A percentile compares a stretch with the other conserved stretches of the same genome.
These are phyloP conservation scores for Anoplopoma fimbria DNA, from an alignment of 2,113 vertebrate species.

Conservation along the genomic window DNA sequence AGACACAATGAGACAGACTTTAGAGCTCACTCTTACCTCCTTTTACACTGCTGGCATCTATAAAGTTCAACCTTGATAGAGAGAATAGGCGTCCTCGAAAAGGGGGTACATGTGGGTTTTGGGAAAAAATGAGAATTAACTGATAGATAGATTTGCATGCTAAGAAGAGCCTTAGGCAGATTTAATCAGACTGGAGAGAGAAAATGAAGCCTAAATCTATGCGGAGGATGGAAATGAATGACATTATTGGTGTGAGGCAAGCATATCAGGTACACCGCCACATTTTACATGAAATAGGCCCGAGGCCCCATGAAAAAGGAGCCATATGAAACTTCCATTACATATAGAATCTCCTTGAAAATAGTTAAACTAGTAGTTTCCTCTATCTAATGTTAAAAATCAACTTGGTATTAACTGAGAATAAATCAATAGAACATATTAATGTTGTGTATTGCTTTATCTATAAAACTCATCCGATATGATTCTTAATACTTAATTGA, in stretches of 20 bases:
- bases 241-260: constrained; percentile 30
- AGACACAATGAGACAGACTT: constrained; percentile 79
- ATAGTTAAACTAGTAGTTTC: background rate
- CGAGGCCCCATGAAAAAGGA: constrained; percentile 5
- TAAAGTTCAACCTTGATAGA: constrained; percentile 85
- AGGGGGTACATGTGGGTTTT: constrained; percentile 16
- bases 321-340: background rate
- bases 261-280: constrained; percentile 1
- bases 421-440: background rate
- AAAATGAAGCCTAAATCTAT: constrained; percentile 54
- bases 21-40: constrained; percentile 71
- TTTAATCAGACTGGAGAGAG: constrained; percentile 54
- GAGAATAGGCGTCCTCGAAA: constrained; percentile 33
- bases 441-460: background rate
- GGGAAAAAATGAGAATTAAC: constrained; percentile 26
- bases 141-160: constrained; percentile 52
- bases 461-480: background rate
- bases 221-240: constrained; percentile 38
- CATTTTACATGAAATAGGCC: constrained; percentile 6
- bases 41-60: constrained; percentile 77
- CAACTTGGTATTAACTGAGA: background rate
- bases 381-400: background rate
- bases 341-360: background rate
- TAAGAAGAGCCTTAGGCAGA: constrained; percentile 36
- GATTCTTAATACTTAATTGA: background rate